A percentile compares a stretch with the other conserved stretches of the same genome.
phyloP scores from a whole-genome alignment of 2,888 invertebrate genomes.

The Eumerus sabulonum region DNA sequence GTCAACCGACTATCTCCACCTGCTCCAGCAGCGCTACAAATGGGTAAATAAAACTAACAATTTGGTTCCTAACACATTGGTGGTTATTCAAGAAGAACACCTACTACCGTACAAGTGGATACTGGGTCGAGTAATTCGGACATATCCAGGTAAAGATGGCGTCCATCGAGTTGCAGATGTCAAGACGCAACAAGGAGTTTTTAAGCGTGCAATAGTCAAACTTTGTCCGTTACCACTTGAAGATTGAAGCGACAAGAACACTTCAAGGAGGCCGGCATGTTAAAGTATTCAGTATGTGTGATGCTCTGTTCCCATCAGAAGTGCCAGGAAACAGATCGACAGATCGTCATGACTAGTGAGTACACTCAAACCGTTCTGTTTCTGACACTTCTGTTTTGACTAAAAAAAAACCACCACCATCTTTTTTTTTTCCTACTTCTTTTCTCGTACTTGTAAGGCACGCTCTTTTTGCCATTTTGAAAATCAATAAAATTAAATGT shows the following conservation, averaged over 20 bases:
- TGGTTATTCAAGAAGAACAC: background rate
- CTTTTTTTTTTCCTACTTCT: too few relatives aligned
- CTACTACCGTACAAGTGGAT: conserved; percentile 3
- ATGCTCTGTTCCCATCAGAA: too few relatives aligned
- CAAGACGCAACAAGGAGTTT: background rate
- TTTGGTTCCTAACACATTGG: background rate
- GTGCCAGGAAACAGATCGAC: too few relatives aligned
- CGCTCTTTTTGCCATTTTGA: too few relatives aligned
- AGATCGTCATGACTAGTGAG: too few relatives aligned
- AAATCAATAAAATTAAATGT: too few relatives aligned
- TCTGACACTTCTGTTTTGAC: too few relatives aligned
- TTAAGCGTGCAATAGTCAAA: conserved; percentile 4
- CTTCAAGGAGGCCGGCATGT: conserved; percentile 6
- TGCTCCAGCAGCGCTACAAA: conserved; percentile 12
- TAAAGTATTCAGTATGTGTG: background rate
- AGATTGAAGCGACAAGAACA: background rate
- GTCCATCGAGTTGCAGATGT: conserved; percentile 3
- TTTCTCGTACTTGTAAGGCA: too few relatives aligned
- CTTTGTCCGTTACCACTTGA: background rate
- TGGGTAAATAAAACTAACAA: background rate
- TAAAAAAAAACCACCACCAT: too few relatives aligned
- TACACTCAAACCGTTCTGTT: too few relatives aligned
- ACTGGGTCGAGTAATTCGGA: background rate
- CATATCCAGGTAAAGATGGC: conserved; percentile 6
- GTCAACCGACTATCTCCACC: background rate